Evolutionary conservation across 2,797 vertebrate genomes (phyloP).

Genomic region (Enteromius treurensis): DNA sequence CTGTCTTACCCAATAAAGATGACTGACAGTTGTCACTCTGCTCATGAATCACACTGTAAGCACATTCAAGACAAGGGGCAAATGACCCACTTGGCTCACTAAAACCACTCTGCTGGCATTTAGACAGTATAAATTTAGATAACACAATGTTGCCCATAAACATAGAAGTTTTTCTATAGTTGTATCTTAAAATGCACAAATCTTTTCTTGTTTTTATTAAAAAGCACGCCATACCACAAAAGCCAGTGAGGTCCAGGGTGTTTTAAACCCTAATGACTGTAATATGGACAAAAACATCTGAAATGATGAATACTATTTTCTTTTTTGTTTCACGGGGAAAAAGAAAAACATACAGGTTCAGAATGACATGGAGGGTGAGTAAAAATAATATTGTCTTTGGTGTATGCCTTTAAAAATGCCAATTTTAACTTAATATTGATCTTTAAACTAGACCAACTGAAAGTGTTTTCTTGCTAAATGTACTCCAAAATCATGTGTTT

Average conservation of each 20-base stretch:
- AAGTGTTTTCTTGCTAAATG: background rate
- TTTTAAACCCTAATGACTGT: background rate
- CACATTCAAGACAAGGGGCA: slow-evolving; percentile 29
- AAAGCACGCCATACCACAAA: background rate
- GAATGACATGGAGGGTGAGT: background rate
- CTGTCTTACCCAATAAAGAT: slow-evolving; percentile 20
- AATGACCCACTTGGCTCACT: slow-evolving; percentile 47
- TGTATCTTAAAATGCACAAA: background rate
- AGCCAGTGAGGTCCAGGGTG: background rate
- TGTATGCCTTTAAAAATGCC: background rate
- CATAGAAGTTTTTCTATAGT: background rate
- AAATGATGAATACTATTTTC: background rate
- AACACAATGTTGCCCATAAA: slow-evolving; percentile 4
- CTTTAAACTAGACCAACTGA: background rate
- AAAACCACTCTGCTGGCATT: slow-evolving; percentile 39
- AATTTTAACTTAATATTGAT: background rate
- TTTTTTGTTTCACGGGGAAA: background rate
- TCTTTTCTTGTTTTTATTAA: background rate
- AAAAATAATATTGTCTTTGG: background rate
- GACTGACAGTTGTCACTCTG: slow-evolving; percentile 48
- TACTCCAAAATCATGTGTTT: background rate
- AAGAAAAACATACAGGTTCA: background rate
- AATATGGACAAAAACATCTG: slow-evolving; percentile 11
- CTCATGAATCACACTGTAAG: slow-evolving; percentile 29
- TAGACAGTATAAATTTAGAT: slow-evolving; percentile 4